Base-by-base conservation (phyloP, 2,797 vertebrate species). In the Propithecus perrieri region DNA sequence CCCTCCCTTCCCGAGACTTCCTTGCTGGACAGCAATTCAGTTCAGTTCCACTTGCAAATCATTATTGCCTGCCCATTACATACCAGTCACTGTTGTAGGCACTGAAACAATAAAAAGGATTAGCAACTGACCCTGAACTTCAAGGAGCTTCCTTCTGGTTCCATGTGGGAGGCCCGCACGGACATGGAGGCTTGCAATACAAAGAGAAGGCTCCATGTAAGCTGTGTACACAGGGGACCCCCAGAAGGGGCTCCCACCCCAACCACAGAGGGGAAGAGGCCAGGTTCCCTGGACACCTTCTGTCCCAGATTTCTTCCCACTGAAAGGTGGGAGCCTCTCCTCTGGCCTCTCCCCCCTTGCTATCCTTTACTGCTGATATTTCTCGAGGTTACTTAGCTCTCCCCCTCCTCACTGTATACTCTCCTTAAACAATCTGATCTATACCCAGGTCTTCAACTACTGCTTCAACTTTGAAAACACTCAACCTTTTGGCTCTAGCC, bases 21-120 rank as follows among this genome's bases (percentile, higher is more conserved):
- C 96, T 96, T 85, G 95, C 65, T 84, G 91, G 91, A 67, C 30
- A 30, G 41, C 80, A 69, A 33, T 84, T 81, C 81, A 76, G 20
- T 92, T 83, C 65, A 30, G 61, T 85, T 88, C 91, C 14, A 26
- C 86, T 92, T 95, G 61, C 80, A 95, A 81, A 79, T 78, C 63
- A 76, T 59, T 76, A 86, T 61, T 72, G 79, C 80, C 28, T 78
- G 46, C 50, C 67, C n/a, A 28, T 50, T 69, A 59, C 11, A 7
- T 85, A 84, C 61, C 75, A 88, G 74, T 83, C 61, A 61, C 83
- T 33, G 20, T 8, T n/a, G 26, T 38, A 83, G 89, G 61, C 38
- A 46, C 53, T 57, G 88, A 24, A 38, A 79, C 35, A 85, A 63
- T 61, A 72, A 85, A 92, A 89, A 95, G 26, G 55, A 71, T 46